Base-by-base conservation (phyloP, 1,140 invertebrate species). In the Drosophila burlai region DNA sequence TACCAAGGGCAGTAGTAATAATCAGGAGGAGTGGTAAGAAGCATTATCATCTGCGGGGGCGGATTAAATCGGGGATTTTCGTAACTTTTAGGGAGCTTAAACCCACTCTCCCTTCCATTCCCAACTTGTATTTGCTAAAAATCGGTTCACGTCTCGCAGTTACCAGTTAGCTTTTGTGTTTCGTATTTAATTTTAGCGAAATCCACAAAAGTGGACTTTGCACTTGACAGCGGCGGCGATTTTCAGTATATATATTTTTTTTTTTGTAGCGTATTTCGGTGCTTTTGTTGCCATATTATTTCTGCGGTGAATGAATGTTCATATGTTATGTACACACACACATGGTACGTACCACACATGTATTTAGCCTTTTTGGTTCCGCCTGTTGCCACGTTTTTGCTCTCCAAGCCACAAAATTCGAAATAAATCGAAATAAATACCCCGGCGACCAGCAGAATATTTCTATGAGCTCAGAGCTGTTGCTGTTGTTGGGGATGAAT, bases 171-270 rank as follows among this genome's bases (percentile, higher is more conserved):
- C 67, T 83, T 80, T 80, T 65, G 80, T 75, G 69, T 87, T 89
- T 83, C 29, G 29, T 73, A 84, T 87, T 87, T 89, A 87, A 87
- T 87, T 87, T 87, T 89, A 87, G 80, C 83, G 80, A 87, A 87
- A 84, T 76, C 81, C 81, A 87, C 68, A 84, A 66, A 75, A 57
- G 62, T 87, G 84, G 84, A 87, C 84, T 87, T 87, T 87, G 84
- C 59, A 89, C 83, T 79, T 74, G 71, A 52, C 71, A 61, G 69
- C 65, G 21, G 50, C 69, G 52, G 40, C 15, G 79, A 67, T 72
- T 71, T 72, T 72, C 45, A 50, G 67, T 72, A 50, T 54, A 54
- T 55, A 40, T 62, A 31, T 31, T 5, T 36, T 4, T 36, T 47
- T 38, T 31, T 36, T 60, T 62, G 45, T 62, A 47, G 42, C 54